Evolutionary conservation across 2,797 vertebrate genomes (phyloP).

Genomic region (Bovichtus diacanthus): DNA sequence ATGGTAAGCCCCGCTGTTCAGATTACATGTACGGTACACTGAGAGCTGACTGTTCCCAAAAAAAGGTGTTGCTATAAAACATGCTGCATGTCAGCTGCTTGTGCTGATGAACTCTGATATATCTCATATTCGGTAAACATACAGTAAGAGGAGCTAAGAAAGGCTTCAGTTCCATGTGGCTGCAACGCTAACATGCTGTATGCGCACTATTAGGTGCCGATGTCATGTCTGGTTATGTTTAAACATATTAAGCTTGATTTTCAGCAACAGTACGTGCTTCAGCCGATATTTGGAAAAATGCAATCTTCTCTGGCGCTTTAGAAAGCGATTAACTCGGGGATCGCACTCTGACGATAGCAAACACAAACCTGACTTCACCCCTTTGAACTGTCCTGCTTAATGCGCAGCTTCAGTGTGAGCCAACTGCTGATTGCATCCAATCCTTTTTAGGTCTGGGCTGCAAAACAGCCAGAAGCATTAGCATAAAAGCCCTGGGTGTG

Average conservation of each 20-base stretch:
- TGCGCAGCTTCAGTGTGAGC: constrained; percentile 28
- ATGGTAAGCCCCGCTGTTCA: constrained; percentile 84
- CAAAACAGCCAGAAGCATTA: constrained; percentile 54
- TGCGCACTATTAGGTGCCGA: constrained; percentile 40
- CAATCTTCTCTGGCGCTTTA: constrained; percentile 23
- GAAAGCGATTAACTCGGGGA: constrained; percentile 27
- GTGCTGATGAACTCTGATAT: constrained; percentile 27
- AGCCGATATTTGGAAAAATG: constrained; percentile 30
- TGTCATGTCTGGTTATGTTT: constrained; percentile 61
- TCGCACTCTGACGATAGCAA: constrained; percentile 33
- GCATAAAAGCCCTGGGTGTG: constrained; percentile 63
- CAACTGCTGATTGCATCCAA: constrained; percentile 73
- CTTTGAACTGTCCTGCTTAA: constrained; percentile 56
- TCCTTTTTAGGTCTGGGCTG: constrained; percentile 50
- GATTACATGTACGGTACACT: constrained; percentile 21
- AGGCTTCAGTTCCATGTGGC: constrained; percentile 27
- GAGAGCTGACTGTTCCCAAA: constrained; percentile 19
- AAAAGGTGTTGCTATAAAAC: constrained; percentile 32
- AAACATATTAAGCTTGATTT: constrained; percentile 38
- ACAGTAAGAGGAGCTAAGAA: constrained; percentile 13
- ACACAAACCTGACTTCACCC: constrained; percentile 62
- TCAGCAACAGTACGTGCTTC: constrained; percentile 11
- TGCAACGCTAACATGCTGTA: constrained; percentile 9
- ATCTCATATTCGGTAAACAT: constrained; percentile 43
- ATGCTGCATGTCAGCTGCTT: constrained; percentile 35